Evolutionary conservation across 2,113 vertebrate species (phyloP).

Genomic region (Aix galericulata): DNA sequence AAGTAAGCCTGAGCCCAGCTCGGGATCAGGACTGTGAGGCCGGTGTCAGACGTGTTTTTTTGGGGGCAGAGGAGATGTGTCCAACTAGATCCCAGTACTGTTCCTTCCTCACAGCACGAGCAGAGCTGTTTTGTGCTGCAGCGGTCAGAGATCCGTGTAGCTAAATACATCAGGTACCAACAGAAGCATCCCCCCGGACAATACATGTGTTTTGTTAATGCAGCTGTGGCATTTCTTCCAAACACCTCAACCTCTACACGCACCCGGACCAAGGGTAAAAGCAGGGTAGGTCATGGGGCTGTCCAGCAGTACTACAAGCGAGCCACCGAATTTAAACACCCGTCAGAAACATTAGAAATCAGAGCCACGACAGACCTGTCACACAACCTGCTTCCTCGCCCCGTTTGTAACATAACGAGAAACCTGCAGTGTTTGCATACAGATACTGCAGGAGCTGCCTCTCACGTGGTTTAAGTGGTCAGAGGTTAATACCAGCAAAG

Average conservation of each 20-base stretch:
- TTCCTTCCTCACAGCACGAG: background rate
- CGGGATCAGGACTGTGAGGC: background rate
- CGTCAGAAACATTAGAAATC: background rate
- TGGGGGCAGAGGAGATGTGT: background rate
- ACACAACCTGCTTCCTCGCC: background rate
- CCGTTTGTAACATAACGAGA: rapidly evolving
- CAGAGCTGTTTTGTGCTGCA: background rate
- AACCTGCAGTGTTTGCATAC: background rate
- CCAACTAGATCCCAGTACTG: background rate
- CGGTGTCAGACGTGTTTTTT: background rate
- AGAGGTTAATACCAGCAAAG: background rate
- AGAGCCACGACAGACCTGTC: background rate
- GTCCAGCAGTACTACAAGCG: background rate
- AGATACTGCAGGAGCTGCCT: background rate
- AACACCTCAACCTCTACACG: background rate
- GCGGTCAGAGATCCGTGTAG: rapidly evolving
- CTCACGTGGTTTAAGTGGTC: background rate
- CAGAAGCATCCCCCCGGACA: too few relatives aligned
- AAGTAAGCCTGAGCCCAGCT: background rate
- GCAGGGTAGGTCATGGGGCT: background rate
- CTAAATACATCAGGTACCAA: background rate
- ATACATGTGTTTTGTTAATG: background rate
- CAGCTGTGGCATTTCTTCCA: background rate
- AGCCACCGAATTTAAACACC: background rate
- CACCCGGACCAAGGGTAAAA: background rate